Conservation (phyloP, 2,888 invertebrate genomes). For the Quadroppia sp. region DNA sequence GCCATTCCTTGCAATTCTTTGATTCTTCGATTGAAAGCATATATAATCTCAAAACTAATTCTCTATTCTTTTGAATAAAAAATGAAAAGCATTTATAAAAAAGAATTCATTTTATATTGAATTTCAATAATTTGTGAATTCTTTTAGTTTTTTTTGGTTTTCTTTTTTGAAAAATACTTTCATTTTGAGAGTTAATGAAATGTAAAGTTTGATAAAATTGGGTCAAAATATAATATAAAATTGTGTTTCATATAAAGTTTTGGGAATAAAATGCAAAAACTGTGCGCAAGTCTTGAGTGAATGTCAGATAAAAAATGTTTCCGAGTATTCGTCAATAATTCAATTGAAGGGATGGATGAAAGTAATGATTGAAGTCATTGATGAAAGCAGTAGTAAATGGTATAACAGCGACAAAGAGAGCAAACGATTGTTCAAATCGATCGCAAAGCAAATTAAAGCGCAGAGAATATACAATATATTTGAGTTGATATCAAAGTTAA, state of each 20-base stretch:
- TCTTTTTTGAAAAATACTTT: slow-evolving; percentile 4
- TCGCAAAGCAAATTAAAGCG: slow-evolving; percentile 18
- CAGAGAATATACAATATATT: slow-evolving; percentile 2
- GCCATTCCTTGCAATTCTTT: not conserved
- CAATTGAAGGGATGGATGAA: slow-evolving; percentile 32
- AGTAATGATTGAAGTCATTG: slow-evolving; percentile 22
- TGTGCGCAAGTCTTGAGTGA: slow-evolving; percentile 24
- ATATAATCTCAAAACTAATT: not conserved
- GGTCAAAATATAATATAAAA: slow-evolving; percentile 17
- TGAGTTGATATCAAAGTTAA: slow-evolving; percentile 24
- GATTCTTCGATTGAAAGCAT: not conserved
- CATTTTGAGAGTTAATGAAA: slow-evolving; percentile 22
- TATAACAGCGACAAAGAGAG: slow-evolving; percentile 15
- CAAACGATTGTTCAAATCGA: slow-evolving; percentile 30
- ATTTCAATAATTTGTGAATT: not conserved
- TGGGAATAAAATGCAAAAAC: not conserved
- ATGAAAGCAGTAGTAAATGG: slow-evolving; percentile 20
- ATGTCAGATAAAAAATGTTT: not conserved
- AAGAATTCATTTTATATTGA: slow-evolving; percentile 14
- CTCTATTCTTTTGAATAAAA: not conserved
- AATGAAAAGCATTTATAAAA: not conserved
- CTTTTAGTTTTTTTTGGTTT: not conserved
- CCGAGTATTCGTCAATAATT: slow-evolving; percentile 36
- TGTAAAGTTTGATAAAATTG: slow-evolving; percentile 25
- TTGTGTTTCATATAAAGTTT: not conserved